These are phyloP conservation scores for Potamilus streckersoni DNA, from an alignment of 1,140 invertebrate genomes.

Conservation along the genomic window DNA sequence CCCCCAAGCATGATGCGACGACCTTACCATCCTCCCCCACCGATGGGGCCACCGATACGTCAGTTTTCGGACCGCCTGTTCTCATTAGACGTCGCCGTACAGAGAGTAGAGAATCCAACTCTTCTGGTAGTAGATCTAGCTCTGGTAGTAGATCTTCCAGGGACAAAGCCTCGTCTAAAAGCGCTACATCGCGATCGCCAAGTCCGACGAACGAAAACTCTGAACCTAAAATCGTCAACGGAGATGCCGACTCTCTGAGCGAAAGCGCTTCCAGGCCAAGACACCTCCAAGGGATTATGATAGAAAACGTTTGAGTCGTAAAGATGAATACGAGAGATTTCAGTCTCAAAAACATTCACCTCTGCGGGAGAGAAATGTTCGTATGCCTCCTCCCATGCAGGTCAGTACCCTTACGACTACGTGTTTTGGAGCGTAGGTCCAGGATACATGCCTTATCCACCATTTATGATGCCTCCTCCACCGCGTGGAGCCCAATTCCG, in stretches of 20 bases:
- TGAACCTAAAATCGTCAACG: conserved; percentile 15
- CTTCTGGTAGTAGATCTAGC: conserved; percentile 30
- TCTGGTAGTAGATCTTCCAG: conserved; percentile 36
- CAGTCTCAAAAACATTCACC: conserved; percentile 5
- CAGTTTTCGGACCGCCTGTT: conserved; percentile 1
- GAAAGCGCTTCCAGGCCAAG: conserved; percentile 34
- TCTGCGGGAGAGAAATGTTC: conserved; percentile 1
- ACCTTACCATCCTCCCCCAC: conserved; percentile 32
- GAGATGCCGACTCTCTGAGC: conserved; percentile 25
- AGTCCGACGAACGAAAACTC: conserved; percentile 22
- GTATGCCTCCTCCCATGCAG: conserved; percentile 21
- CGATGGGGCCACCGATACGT: conserved; percentile 34
- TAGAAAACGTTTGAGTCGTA: conserved; percentile 43
- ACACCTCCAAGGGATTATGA: conserved; percentile 60
- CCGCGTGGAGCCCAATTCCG: conserved; percentile 28
- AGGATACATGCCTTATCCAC: conserved; percentile 23
- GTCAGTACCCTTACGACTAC: conserved; percentile 25
- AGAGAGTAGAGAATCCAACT: conserved; percentile 18
- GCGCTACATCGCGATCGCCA: conserved; percentile 13
- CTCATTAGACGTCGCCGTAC: neutral
- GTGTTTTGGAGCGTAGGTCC: conserved; percentile 30
- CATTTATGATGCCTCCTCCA: conserved; percentile 26
- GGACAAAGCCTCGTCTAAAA: conserved; percentile 6
- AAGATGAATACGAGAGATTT: conserved; percentile 47
- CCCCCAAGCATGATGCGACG: conserved; percentile 36